These are phyloP conservation scores for Lepidochrysops patricia DNA, from an alignment of 2,888 invertebrate genomes.

Conservation along the genomic window DNA sequence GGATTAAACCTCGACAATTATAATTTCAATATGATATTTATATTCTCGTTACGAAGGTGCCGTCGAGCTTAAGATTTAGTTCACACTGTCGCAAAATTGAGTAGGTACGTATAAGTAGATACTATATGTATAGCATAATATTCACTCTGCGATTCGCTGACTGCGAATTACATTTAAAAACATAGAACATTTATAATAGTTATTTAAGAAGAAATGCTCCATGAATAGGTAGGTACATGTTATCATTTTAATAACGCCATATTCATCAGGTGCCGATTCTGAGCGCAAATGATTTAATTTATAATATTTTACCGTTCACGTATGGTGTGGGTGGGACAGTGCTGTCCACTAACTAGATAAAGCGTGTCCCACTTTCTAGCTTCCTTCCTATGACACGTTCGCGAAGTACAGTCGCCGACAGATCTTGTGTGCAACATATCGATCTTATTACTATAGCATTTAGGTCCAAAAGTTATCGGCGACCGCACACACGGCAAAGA, in stretches of 20 bases:
- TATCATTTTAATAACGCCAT: too few relatives aligned
- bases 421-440: not conserved
- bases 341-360: constrained; percentile 62
- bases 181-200: too few relatives aligned
- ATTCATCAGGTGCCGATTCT: not conserved
- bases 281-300: not conserved
- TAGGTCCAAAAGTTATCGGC: not conserved
- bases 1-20: not conserved
- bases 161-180: too few relatives aligned
- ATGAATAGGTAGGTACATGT: too few relatives aligned
- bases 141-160: not conserved
- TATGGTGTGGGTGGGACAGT: constrained; percentile 30
- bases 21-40: not conserved
- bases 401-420: constrained; percentile 14
- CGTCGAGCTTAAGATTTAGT: too few relatives aligned
- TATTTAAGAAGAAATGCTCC: too few relatives aligned
- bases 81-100: too few relatives aligned
- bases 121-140: too few relatives aligned
- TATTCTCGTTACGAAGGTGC: too few relatives aligned
- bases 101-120: too few relatives aligned
- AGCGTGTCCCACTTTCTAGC: constrained; percentile 51
- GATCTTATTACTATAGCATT: not conserved
- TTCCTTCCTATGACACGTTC: constrained; percentile 51
- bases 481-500: not conserved
- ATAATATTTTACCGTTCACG: not conserved